Evolutionary conservation across 2,888 invertebrate genomes (phyloP).

Genomic region (Athripsodes cinereus): DNA sequence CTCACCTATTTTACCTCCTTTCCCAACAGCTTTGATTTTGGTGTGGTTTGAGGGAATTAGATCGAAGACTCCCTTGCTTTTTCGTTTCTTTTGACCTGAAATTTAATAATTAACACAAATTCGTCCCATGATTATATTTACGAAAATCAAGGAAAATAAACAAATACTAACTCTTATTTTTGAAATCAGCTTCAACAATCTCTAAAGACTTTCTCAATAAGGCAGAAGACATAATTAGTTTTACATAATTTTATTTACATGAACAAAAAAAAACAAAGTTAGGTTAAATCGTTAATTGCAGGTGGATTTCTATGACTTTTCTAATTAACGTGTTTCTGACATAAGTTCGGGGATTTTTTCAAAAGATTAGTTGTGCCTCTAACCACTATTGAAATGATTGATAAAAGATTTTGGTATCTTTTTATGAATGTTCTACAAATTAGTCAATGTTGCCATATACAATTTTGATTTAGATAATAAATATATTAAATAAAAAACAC

Average conservation of each 20-base stretch:
- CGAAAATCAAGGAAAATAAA: neutral
- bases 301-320: too few species aligned
- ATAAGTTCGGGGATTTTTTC: too few species aligned
- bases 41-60: constrained; percentile 34
- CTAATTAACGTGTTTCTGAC: too few species aligned
- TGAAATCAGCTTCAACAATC: constrained; percentile 41
- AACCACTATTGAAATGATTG: too few species aligned
- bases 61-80: constrained; percentile 35
- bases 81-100: constrained; percentile 37
- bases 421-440: too few species aligned
- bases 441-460: too few species aligned
- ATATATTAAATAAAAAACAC: too few species aligned
- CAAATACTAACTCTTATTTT: constrained; percentile 30
- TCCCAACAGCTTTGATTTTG: constrained; percentile 27
- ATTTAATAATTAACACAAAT: constrained; percentile 26
- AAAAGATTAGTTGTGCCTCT: too few species aligned
- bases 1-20: constrained; percentile 32
- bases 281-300: too few species aligned
- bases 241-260: neutral
- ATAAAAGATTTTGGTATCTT: too few species aligned
- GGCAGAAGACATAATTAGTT: constrained; percentile 44
- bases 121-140: too few species aligned
- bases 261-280: neutral
- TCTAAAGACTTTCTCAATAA: constrained; percentile 52
- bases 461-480: too few species aligned